Base-by-base conservation (phyloP, 2,113 vertebrate genomes). In the Tychaedon coryphoeus region DNA sequence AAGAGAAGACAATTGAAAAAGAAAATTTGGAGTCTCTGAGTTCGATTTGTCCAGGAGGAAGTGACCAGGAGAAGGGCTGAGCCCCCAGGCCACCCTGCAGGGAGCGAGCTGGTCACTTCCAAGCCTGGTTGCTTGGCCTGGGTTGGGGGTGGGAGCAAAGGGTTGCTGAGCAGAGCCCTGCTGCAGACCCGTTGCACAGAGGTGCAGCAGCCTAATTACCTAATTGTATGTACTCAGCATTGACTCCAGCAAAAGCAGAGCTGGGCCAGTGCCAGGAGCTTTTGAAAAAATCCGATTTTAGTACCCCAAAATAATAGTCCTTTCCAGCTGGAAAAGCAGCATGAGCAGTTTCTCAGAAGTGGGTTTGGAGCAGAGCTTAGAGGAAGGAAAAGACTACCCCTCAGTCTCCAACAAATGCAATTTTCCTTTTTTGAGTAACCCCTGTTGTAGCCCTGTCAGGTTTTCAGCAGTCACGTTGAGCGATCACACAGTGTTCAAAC, bases 381-480 rank as follows among this genome's bases (percentile, higher is more conserved):
- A 64, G 33, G 77, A 93, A 91, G 45, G 40, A 71, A 86, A 90
- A 89, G n/a, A 15, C 40, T 74, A 17, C 57, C 60, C 28, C 65
- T 74, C 36, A 9, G 47, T 33, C 50, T 84, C 53, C 65, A 54
- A 33, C 67, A 97, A 75, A 82, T 6, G 17, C 66, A 47, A 19
- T 71, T 91, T 95, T 75, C 82, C 56, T 10, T 78, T 84, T 94
- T 91, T 84, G 73, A 93, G 53, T 67, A 87, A 66, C 69, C 73
- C 36, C 60, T 62, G 36, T 48, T 2, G 1, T 88, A 81, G 19
- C 89, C 45, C 93, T 43, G 43, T 91, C 86, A 80, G 61, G 65
- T 74, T 96, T 94, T 92, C 94, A 91, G 38, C 80, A 85, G 86
- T 92, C 96, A 81, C 86, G 64, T 5, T 61, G 88, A 92, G 89